These are phyloP conservation scores for Agriopis aurantiaria DNA, from an alignment of 2,888 invertebrate species.

Conservation along the genomic window DNA sequence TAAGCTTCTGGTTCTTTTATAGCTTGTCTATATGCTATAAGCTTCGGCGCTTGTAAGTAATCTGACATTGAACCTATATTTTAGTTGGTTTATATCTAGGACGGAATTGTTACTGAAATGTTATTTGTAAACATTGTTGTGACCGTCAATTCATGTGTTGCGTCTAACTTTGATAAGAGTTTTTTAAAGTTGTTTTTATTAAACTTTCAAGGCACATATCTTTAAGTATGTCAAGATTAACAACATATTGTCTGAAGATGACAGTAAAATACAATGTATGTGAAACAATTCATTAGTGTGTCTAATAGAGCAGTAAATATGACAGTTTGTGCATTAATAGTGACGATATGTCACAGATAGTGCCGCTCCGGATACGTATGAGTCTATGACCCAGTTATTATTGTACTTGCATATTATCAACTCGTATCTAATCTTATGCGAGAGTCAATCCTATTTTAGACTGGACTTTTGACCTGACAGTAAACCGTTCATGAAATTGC, in stretches of 20 bases:
- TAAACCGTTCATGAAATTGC: slow-evolving; percentile 34
- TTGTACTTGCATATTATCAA: slow-evolving; percentile 11
- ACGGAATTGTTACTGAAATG: slow-evolving; percentile 19
- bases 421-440: slow-evolving; percentile 10
- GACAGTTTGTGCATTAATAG: slow-evolving; percentile 67
- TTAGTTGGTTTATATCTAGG: slow-evolving; percentile 5
- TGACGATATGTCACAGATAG: slow-evolving; percentile 61
- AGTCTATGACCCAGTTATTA: slow-evolving; percentile 20
- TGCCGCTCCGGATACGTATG: slow-evolving; percentile 65
- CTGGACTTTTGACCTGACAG: slow-evolving; percentile 54
- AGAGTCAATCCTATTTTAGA: slow-evolving; percentile 49
- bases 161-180: slow-evolving; percentile 14
- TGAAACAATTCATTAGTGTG: slow-evolving; percentile 21
- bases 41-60: slow-evolving; percentile 32
- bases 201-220: slow-evolving; percentile 6
- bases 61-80: slow-evolving; percentile 25
- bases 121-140: slow-evolving; percentile 15
- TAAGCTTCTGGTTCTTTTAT: slow-evolving; percentile 30
- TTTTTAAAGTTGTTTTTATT: slow-evolving; percentile 25
- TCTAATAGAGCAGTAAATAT: slow-evolving; percentile 49
- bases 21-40: slow-evolving; percentile 43
- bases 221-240: slow-evolving; percentile 7
- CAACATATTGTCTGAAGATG: slow-evolving; percentile 2
- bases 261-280: slow-evolving; percentile 21
- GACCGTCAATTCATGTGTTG: slow-evolving; percentile 9